A percentile compares a stretch with the other conserved stretches of the same genome.
These are phyloP conservation scores for Malurus melanocephalus DNA, from an alignment of 2,113 vertebrate genomes.

Conservation along the genomic window DNA sequence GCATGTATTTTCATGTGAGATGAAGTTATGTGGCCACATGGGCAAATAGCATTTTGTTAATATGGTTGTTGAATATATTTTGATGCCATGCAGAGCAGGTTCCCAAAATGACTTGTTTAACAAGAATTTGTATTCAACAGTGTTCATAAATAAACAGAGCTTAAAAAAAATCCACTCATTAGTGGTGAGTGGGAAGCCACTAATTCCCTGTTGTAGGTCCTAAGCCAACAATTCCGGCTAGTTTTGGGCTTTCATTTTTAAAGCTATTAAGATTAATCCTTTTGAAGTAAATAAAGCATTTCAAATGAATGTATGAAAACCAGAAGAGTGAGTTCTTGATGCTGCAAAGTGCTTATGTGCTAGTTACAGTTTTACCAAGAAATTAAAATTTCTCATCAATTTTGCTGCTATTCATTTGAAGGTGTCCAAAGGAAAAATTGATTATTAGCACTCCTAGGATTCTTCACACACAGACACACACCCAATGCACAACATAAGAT, in stretches of 20 bases:
- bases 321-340: neutral
- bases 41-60: constrained; percentile 4
- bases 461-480: neutral
- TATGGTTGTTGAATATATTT: neutral
- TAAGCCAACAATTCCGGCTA: constrained; percentile 53
- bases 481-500: neutral
- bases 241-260: constrained; percentile 56
- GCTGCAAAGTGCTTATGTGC: neutral
- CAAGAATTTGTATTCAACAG: constrained; percentile 43
- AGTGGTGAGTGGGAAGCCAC: constrained; percentile 54
- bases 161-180: constrained; percentile 53
- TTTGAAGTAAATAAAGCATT: constrained; percentile 52
- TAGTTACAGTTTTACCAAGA: neutral
- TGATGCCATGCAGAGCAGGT: neutral
- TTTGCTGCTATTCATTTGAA: neutral
- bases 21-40: neutral
- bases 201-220: constrained; percentile 47
- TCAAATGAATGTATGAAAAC: constrained; percentile 28
- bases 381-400: neutral
- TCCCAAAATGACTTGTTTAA: constrained; percentile 36
- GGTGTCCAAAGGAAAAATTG: neutral
- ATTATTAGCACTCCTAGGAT: neutral
- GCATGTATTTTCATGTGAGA: neutral
- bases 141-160: constrained; percentile 44
- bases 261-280: constrained; percentile 58